phyloP scores from a whole-genome alignment of 2,797 vertebrate genomes.

The Clarias laeviceps region DNA sequence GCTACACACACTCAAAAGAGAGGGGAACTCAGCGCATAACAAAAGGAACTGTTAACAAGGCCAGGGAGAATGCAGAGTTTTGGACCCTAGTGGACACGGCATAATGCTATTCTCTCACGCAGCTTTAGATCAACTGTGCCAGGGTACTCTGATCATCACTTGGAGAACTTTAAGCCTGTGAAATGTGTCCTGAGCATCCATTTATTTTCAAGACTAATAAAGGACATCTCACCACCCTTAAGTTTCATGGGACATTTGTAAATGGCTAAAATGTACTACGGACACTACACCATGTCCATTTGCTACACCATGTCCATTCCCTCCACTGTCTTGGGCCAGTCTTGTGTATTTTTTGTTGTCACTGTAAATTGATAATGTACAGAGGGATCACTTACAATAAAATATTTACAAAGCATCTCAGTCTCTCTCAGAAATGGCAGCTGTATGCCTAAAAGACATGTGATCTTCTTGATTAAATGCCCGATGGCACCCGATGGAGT shows the following conservation, averaged over 20 bases:
- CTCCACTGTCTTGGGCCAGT: no score
- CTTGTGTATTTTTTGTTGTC: not conserved
- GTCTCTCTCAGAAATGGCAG: slow-evolving; percentile 65
- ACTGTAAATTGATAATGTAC: slow-evolving; percentile 29
- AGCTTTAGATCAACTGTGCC: slow-evolving; percentile 33
- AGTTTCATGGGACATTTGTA: not conserved
- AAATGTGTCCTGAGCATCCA: slow-evolving; percentile 18
- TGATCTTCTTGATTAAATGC: slow-evolving; percentile 62
- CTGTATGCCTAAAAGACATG: slow-evolving; percentile 51
- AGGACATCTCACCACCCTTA: not conserved
- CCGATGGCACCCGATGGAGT: slow-evolving; percentile 32
- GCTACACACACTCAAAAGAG: slow-evolving; percentile 67
- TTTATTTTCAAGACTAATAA: not conserved
- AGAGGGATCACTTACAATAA: slow-evolving; percentile 61
- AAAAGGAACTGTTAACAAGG: slow-evolving; percentile 74
- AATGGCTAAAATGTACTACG: not conserved
- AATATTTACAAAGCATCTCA: slow-evolving; percentile 74
- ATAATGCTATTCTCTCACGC: slow-evolving; percentile 29
- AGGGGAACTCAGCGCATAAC: slow-evolving; percentile 71
- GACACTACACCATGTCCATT: not conserved
- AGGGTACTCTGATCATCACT: slow-evolving; percentile 20
- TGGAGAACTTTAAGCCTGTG: slow-evolving; percentile 7
- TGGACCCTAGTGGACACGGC: slow-evolving; percentile 18
- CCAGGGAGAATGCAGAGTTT: slow-evolving; percentile 62
- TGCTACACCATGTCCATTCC: no score